Evolutionary conservation across 2,113 vertebrate species (phyloP).

Genomic region (Pollachius pollachius): DNA sequence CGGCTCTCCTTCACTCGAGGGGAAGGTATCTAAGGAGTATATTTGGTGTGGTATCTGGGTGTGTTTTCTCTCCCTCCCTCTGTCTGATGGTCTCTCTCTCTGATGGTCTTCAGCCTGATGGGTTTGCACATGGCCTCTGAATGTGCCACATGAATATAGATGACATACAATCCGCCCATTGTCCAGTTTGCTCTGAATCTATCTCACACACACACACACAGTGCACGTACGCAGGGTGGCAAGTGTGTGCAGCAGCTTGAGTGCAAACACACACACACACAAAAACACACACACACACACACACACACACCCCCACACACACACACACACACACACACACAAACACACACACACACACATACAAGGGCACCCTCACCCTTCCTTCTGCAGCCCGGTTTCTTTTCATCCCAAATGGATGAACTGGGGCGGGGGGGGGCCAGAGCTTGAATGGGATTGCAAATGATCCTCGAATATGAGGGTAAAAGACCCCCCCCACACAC

Average conservation of each 20-base stretch:
- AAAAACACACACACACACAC: neutral
- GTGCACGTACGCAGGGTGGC: neutral
- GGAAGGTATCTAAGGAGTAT: too few species aligned
- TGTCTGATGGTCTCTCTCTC: too few species aligned
- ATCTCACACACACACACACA: constrained; percentile 8
- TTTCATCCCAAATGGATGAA: constrained; percentile 63
- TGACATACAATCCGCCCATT: constrained; percentile 64
- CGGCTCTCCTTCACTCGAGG: too few species aligned
- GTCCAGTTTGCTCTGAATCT: constrained; percentile 51
- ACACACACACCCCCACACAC: constrained; percentile 10
- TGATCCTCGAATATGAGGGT: constrained; percentile 61
- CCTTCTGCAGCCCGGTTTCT: constrained; percentile 61
- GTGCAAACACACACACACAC: neutral
- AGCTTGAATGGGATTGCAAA: constrained; percentile 64
- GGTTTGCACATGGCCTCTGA: constrained; percentile 41
- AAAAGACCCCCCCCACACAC: too few species aligned
- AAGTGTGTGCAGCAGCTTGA: neutral
- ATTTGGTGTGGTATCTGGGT: too few species aligned
- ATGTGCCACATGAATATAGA: constrained; percentile 66
- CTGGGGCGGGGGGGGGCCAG: constrained; percentile 28
- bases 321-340: constrained; percentile 16
- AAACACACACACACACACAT: too few species aligned
- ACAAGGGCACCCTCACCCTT: constrained; percentile 33
- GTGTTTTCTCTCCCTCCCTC: neutral
- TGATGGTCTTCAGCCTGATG: constrained; percentile 34